phyloP scores from a whole-genome alignment of 1,140 invertebrate genomes.

The Micrasema minimum region DNA sequence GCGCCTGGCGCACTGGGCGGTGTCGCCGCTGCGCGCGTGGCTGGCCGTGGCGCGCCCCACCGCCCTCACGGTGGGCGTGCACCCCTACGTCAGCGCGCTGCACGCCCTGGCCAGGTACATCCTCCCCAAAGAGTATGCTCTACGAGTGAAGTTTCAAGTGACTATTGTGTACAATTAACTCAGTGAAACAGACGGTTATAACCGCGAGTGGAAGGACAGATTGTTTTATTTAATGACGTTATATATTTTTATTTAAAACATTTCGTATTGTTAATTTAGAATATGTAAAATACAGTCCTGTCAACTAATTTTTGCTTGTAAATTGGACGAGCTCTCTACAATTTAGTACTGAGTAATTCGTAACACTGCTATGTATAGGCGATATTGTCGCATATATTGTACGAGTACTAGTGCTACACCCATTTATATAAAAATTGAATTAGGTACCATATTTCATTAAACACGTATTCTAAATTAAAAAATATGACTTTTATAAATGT shows the following conservation, averaged over 20 bases:
- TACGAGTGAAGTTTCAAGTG: conserved; percentile 56
- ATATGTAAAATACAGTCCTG: conserved; percentile 24
- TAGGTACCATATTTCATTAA: neutral
- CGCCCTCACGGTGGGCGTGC: conserved; percentile 70
- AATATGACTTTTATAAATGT: conserved; percentile 33
- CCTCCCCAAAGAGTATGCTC: conserved; percentile 70
- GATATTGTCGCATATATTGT: neutral
- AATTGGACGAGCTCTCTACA: conserved; percentile 8
- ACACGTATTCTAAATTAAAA: conserved; percentile 30
- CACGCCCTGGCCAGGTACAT: conserved; percentile 78
- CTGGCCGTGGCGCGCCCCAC: conserved; percentile 56
- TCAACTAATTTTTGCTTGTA: conserved; percentile 5
- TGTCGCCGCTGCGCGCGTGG: conserved; percentile 78
- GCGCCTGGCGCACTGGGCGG: conserved; percentile 83
- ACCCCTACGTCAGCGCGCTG: conserved; percentile 87
- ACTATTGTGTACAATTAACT: neutral
- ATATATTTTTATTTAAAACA: conserved; percentile 24
- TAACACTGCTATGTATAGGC: neutral
- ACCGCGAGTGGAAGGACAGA: neutral
- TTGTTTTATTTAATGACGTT: conserved; percentile 33
- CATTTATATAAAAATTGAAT: neutral
- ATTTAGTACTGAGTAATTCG: neutral
- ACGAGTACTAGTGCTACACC: conserved; percentile 8
- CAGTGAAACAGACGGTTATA: conserved; percentile 1
- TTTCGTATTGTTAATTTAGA: conserved; percentile 31